Percentiles rank a stretch among this genome's conserved stretches.
Evolutionary conservation across 35 echinoderm and acorn worm species (phyloP).

Genomic region (Anneissia japonica): DNA sequence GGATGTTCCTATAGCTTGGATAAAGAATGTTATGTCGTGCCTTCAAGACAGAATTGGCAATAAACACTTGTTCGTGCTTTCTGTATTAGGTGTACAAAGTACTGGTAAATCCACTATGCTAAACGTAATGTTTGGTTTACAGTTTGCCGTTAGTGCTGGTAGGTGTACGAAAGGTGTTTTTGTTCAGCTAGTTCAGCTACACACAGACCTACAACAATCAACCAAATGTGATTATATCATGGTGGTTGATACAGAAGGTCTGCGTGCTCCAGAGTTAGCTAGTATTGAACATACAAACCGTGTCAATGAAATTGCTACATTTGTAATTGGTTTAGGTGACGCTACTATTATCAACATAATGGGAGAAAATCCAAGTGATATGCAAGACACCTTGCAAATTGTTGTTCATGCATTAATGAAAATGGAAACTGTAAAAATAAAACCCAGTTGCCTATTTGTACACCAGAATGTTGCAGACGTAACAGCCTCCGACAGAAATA

Average conservation of each 20-base stretch:
- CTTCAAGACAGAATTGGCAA: conserved; percentile 5
- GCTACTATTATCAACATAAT: conserved; percentile 19
- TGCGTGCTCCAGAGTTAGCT: background rate
- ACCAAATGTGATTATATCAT: background rate
- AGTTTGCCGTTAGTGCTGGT: conserved; percentile 40
- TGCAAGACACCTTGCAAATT: conserved; percentile 27
- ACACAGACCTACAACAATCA: background rate
- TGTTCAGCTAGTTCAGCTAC: conserved; percentile 10
- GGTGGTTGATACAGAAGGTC: background rate
- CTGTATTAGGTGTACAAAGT: conserved; percentile 39
- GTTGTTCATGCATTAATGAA: conserved; percentile 27
- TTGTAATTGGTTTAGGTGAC: conserved; percentile 17
- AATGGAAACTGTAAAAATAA: background rate
- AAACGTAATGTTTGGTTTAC: conserved; percentile 32
- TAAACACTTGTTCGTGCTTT: conserved; percentile 14
- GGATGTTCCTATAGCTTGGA: conserved; percentile 28
- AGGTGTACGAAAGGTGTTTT: conserved; percentile 20
- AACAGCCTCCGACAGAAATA: background rate
- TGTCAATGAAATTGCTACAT: conserved; percentile 23
- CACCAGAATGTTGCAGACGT: conserved; percentile 6
- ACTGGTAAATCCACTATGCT: conserved; percentile 44
- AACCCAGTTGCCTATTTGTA: background rate
- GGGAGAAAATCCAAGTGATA: conserved; percentile 9
- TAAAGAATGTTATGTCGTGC: conserved; percentile 7
- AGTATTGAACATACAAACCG: background rate